These are phyloP conservation scores for Stictonetta naevosa DNA, from an alignment of 2,113 vertebrate genomes.

Conservation along the genomic window DNA sequence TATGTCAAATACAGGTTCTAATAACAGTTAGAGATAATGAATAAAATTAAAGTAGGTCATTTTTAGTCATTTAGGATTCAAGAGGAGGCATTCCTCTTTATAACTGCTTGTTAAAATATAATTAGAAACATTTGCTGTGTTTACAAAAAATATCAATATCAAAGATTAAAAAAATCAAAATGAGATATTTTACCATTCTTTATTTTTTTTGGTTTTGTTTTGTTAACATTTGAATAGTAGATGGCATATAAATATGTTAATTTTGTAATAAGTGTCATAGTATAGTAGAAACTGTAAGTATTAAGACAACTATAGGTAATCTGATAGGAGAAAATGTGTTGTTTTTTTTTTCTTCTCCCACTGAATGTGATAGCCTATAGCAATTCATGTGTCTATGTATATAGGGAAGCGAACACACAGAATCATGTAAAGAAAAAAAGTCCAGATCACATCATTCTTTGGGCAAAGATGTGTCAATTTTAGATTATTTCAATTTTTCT, in stretches of 20 bases:
- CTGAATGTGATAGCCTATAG: background rate
- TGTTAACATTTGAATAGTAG: slow-evolving; percentile 56
- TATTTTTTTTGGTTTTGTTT: slow-evolving; percentile 65
- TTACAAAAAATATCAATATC: slow-evolving; percentile 59
- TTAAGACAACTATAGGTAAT: background rate
- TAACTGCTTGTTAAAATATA: slow-evolving; percentile 76
- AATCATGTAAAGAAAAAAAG: background rate
- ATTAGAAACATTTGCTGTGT: slow-evolving; percentile 75
- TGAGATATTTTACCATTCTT: slow-evolving; percentile 46
- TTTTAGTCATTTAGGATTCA: slow-evolving; percentile 80
- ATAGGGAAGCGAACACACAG: background rate
- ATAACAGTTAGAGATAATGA: slow-evolving; percentile 83
- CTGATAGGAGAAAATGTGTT: background rate
- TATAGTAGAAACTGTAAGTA: background rate
- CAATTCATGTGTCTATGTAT: background rate
- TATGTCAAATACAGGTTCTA: slow-evolving; percentile 83
- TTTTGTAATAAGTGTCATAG: slow-evolving; percentile 5
- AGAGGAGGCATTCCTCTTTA: slow-evolving; percentile 64
- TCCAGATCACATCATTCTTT: background rate
- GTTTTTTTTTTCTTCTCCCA: background rate
- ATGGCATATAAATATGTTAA: slow-evolving; percentile 60
- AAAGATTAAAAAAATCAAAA: slow-evolving; percentile 60
- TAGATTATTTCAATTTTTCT: background rate
- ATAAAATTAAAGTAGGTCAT: slow-evolving; percentile 85
- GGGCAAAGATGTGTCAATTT: background rate